Evolutionary conservation across 2,113 vertebrate genomes (phyloP).

Genomic region (Tupaia chinensis): DNA sequence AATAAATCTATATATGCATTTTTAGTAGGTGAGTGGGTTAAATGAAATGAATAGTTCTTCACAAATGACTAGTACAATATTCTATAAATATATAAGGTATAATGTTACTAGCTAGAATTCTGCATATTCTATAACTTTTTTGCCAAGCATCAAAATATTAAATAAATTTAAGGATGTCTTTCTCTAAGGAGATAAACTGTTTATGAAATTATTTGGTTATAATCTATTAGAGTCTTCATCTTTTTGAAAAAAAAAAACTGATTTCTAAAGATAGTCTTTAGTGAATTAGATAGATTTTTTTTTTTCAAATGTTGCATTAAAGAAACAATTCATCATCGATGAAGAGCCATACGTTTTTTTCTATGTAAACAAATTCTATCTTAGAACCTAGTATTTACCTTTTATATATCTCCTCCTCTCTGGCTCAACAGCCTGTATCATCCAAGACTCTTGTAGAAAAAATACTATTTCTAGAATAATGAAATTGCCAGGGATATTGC

Average conservation of each 20-base stretch:
- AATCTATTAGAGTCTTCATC: neutral
- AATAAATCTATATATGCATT: conserved; percentile 22
- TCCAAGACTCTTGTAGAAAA: conserved; percentile 9
- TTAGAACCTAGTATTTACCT: conserved; percentile 30
- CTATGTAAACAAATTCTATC: conserved; percentile 31
- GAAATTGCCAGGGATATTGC: neutral
- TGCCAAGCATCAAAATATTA: conserved; percentile 33
- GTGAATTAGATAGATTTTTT: neutral
- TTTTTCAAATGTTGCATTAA: conserved; percentile 38
- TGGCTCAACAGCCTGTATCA: neutral
- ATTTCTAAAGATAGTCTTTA: conserved; percentile 35
- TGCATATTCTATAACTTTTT: conserved; percentile 25
- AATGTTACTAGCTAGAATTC: conserved; percentile 21
- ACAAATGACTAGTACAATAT: conserved; percentile 9
- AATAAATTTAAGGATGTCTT: conserved; percentile 1
- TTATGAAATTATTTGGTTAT: conserved; percentile 36
- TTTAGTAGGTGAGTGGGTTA: neutral
- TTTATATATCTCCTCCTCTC: neutral
- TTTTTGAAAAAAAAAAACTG: neutral
- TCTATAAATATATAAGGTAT: neutral
- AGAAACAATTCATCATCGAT: neutral
- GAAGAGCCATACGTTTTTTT: conserved; percentile 9
- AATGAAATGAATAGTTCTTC: neutral
- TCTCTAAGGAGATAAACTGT: conserved; percentile 7
- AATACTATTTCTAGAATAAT: conserved; percentile 44